Evolutionary conservation across 2,113 vertebrate species (phyloP).

Genomic region (Andinoacara biseriatus): DNA sequence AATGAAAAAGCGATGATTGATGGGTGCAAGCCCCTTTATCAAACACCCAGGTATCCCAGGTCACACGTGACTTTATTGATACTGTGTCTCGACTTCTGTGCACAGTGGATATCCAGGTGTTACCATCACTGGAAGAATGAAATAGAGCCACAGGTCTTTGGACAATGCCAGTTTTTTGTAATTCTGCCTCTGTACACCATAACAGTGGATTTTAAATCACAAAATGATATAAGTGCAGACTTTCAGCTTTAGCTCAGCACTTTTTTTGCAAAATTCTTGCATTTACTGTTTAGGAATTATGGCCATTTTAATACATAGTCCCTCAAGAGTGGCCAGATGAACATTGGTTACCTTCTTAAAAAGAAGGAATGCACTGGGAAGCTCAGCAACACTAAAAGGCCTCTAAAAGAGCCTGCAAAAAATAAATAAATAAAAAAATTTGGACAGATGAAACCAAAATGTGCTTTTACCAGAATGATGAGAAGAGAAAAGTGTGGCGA

Average conservation of each 20-base stretch:
- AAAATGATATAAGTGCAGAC: not conserved
- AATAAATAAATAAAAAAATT: not conserved
- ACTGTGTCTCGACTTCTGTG: too few relatives aligned
- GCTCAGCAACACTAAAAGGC: not conserved
- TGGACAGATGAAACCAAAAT: not conserved
- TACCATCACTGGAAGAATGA: too few relatives aligned
- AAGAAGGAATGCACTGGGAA: not conserved
- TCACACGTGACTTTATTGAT: too few relatives aligned
- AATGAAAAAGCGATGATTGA: too few relatives aligned
- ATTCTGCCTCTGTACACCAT: not conserved
- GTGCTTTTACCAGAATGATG: not conserved
- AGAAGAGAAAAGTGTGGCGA: not conserved
- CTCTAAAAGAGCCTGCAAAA: not conserved
- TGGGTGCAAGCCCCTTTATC: too few relatives aligned
- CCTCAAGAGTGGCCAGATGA: too few relatives aligned
- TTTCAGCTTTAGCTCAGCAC: not conserved
- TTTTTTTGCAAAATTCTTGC: not conserved
- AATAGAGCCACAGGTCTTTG: too few relatives aligned
- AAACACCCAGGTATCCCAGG: too few relatives aligned
- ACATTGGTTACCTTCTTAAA: not conserved
- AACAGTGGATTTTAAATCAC: not conserved
- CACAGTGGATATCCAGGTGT: too few relatives aligned
- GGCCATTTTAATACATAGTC: not conserved
- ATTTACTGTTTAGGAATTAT: not conserved
- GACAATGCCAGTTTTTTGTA: not conserved